phyloP scores from a whole-genome alignment of 1,140 invertebrate genomes.

The Oedothorax gibbosus region DNA sequence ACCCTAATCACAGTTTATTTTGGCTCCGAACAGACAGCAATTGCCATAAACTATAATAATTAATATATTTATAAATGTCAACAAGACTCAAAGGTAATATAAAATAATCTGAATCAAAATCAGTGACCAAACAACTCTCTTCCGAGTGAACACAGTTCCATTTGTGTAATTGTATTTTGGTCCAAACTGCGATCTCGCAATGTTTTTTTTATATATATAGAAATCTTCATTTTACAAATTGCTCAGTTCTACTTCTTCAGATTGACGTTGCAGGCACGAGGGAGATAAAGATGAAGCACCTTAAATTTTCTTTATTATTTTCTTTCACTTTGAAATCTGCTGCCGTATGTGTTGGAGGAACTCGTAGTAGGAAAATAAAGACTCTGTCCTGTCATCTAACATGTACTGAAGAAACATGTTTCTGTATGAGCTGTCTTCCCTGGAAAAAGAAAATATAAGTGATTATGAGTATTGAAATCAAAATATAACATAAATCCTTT shows the following conservation, averaged over 20 bases:
- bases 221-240: too few relatives aligned
- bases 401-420: slow-evolving; percentile 87
- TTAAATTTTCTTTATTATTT: neutral
- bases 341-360: slow-evolving; percentile 96
- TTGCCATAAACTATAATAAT: slow-evolving; percentile 26
- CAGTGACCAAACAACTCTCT: neutral
- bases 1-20: slow-evolving; percentile 37
- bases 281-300: too few relatives aligned
- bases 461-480: too few relatives aligned
- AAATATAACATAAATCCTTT: too few relatives aligned
- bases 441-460: slow-evolving; percentile 63
- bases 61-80: slow-evolving; percentile 39
- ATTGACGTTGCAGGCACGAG: too few relatives aligned
- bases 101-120: slow-evolving; percentile 32
- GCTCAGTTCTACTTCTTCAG: too few relatives aligned
- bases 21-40: slow-evolving; percentile 34
- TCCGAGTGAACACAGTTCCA: neutral
- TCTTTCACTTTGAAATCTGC: slow-evolving; percentile 73
- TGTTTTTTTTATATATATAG: neutral
- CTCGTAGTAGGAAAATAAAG: slow-evolving; percentile 95
- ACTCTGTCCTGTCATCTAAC: slow-evolving; percentile 94
- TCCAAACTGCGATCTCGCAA: neutral
- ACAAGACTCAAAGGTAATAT: slow-evolving; percentile 28
- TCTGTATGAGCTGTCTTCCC: slow-evolving; percentile 89
- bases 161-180: neutral